Percentiles rank a stretch among this genome's conserved stretches.
Evolutionary conservation across 2,113 vertebrate genomes (phyloP).

Genomic region (Tapirus terrestris): DNA sequence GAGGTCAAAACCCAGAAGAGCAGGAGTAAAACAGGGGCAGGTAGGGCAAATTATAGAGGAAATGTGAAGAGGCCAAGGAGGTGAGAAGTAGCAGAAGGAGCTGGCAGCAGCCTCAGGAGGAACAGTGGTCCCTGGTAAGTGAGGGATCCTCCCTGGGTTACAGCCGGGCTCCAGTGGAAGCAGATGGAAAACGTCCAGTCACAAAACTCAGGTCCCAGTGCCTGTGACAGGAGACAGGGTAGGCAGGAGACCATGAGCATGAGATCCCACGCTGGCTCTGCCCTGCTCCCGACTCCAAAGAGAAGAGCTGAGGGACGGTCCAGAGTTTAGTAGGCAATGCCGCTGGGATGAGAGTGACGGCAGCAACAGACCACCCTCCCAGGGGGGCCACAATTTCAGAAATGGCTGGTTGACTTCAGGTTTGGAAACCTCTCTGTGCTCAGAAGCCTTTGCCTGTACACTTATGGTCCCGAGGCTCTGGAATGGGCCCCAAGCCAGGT

Average conservation of each 20-base stretch:
- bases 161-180: not conserved
- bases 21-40: not conserved
- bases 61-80: not conserved
- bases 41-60: not conserved
- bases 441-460: not conserved
- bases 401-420: not conserved
- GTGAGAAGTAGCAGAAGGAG: not conserved
- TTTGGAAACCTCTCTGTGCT: not conserved
- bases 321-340: not conserved
- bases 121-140: not conserved
- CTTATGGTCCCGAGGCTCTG: not conserved
- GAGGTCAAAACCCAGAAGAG: not conserved
- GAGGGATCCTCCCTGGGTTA: not conserved
- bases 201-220: not conserved
- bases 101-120: not conserved
- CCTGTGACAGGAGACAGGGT: not conserved
- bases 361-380: fast-evolving
- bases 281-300: not conserved
- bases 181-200: not conserved
- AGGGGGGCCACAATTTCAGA: not conserved
- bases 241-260: not conserved
- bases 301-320: not conserved
- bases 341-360: not conserved
- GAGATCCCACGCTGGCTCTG: too few relatives aligned
- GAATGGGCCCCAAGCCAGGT: not conserved